These are phyloP conservation scores for Hemibates koningsi DNA, from an alignment of 2,113 vertebrate species.

Conservation along the genomic window DNA sequence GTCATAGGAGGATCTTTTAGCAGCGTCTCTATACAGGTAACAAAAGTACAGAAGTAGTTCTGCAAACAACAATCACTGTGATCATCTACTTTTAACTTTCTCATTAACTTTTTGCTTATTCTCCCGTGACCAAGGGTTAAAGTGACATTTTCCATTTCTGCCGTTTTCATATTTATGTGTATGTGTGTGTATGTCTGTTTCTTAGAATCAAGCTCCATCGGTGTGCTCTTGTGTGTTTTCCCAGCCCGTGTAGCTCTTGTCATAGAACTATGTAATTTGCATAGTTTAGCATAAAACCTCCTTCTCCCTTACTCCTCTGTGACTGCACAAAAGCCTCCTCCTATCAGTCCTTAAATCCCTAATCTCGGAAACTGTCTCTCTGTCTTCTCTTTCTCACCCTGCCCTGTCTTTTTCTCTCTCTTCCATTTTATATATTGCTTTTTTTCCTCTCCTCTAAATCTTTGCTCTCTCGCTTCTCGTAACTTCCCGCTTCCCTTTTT, in stretches of 20 bases:
- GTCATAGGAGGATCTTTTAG: conserved; percentile 97
- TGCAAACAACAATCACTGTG: neutral
- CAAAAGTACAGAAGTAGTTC: neutral
- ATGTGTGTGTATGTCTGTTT: neutral
- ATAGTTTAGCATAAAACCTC: conserved; percentile 76
- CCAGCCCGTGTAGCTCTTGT: conserved; percentile 60
- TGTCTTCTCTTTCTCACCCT: conserved; percentile 21
- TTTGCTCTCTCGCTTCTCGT: conserved; percentile 6
- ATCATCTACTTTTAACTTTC: neutral
- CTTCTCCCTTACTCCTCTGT: conserved; percentile 54
- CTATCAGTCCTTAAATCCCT: conserved; percentile 70
- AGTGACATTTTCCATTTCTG: neutral
- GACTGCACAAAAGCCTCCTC: conserved; percentile 68
- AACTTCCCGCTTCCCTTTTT: neutral
- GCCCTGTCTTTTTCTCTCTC: conserved; percentile 6
- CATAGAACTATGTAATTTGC: conserved; percentile 66
- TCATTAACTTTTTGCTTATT: neutral
- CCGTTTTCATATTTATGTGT: neutral
- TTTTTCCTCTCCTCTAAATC: conserved; percentile 13
- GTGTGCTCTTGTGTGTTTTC: conserved; percentile 42
- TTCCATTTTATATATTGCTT: neutral
- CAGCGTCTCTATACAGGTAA: conserved; percentile 99
- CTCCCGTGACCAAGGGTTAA: neutral
- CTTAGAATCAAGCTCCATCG: conserved; percentile 25
- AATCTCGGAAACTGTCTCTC: conserved; percentile 61